phyloP scores from a whole-genome alignment of 2,797 vertebrate species.

The Cyprinodon diabolis region DNA sequence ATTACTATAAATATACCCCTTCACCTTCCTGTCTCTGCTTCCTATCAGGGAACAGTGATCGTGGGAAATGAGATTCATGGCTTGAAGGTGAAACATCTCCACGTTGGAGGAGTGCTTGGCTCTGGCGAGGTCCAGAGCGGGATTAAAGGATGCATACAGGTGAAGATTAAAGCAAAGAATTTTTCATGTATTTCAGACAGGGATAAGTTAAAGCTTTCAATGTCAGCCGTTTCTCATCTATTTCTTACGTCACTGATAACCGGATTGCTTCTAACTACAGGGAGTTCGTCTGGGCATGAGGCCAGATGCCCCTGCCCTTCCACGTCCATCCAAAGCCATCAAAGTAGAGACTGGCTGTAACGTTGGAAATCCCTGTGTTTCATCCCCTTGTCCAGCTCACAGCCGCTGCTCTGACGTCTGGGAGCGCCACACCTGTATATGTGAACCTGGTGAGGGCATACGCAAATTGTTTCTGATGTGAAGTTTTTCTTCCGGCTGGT shows the following conservation, averaged over 20 bases:
- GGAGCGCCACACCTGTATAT: conserved; percentile 90
- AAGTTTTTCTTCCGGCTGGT: not conserved
- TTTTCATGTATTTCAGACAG: conserved; percentile 5
- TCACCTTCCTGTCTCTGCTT: conserved; percentile 8
- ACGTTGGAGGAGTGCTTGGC: conserved; percentile 91
- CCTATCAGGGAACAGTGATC: conserved; percentile 88
- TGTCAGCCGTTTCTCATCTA: not conserved
- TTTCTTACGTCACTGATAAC: not conserved
- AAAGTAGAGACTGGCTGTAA: conserved; percentile 91
- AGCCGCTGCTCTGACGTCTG: conserved; percentile 90
- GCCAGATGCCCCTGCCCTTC: conserved; percentile 81
- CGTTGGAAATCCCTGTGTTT: conserved; percentile 85
- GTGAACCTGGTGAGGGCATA: conserved; percentile 85
- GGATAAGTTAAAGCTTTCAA: not conserved
- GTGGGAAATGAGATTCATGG: conserved; percentile 95
- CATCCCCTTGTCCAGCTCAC: conserved; percentile 89
- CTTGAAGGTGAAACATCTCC: conserved; percentile 94
- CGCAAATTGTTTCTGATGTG: not conserved
- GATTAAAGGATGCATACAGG: conserved; percentile 96
- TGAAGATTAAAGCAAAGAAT: conserved; percentile 56
- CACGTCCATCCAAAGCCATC: conserved; percentile 85
- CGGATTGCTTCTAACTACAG: conserved; percentile 64
- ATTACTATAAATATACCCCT: not conserved
- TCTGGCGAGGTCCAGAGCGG: conserved; percentile 90
- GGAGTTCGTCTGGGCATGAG: conserved; percentile 91